Percentiles rank a stretch among this genome's conserved stretches.
phyloP scores from a whole-genome alignment of 92 coral and sea anemone genomes.

The Pocillopora grandis region DNA sequence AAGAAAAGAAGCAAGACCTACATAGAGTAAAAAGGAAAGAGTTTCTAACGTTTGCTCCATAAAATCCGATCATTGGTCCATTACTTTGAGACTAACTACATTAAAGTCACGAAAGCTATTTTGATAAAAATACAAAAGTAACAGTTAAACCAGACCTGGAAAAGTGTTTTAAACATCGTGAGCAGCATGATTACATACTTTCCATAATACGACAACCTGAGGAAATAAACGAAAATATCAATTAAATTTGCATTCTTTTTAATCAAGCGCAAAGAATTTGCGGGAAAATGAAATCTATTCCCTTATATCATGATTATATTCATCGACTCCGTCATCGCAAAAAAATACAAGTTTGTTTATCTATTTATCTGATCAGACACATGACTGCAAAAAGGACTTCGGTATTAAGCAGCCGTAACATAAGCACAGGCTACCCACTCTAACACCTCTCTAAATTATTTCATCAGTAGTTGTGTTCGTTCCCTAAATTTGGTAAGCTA shows the following conservation, averaged over 20 bases:
- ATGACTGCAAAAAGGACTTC: no score
- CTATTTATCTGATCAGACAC: no score
- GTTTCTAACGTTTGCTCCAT: neutral
- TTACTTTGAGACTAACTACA: no score
- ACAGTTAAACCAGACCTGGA: constrained; percentile 48
- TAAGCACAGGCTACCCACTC: neutral
- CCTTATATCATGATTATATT: neutral
- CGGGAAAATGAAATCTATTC: no score
- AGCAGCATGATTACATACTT: constrained; percentile 86
- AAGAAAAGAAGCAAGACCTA: constrained; percentile 77
- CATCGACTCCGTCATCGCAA: neutral
- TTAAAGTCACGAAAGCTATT: no score
- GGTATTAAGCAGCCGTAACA: no score
- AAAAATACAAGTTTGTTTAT: no score
- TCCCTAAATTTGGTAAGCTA: no score
- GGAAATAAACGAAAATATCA: neutral
- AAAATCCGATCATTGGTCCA: neutral
- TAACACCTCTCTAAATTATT: neutral
- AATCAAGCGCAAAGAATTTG: neutral
- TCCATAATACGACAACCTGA: constrained; percentile 79
- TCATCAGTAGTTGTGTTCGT: neutral
- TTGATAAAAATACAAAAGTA: neutral
- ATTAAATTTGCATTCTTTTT: no score
- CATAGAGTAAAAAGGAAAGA: neutral
- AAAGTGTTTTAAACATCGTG: constrained; percentile 81